A percentile compares a stretch with the other conserved stretches of the same genome.
Evolutionary conservation across 2,888 invertebrate genomes (phyloP).

Genomic region (Oscheius sp.): DNA sequence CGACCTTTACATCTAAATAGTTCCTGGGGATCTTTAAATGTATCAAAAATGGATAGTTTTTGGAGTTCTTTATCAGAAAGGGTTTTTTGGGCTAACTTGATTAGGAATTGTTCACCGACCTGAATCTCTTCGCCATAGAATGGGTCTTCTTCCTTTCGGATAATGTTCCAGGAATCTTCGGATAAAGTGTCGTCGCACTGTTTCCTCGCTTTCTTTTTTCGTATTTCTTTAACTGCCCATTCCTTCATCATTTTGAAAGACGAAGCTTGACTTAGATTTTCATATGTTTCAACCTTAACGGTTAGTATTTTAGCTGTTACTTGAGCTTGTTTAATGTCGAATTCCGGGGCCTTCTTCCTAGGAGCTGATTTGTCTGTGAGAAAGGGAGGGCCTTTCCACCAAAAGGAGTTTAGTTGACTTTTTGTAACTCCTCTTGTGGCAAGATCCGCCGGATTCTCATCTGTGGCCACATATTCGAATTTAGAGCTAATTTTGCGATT

Average conservation of each 20-base stretch:
- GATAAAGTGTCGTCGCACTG: background rate
- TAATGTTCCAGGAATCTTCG: background rate
- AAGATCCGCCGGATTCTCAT: conserved; percentile 64
- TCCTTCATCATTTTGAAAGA: background rate
- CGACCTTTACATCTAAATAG: background rate
- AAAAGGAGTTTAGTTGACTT: background rate
- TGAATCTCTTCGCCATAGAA: background rate
- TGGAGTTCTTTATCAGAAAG: background rate
- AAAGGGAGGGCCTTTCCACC: conserved; percentile 15
- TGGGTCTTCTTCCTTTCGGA: background rate
- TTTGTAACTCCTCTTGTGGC: conserved; percentile 46
- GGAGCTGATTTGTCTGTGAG: background rate
- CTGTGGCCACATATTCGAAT: conserved; percentile 55
- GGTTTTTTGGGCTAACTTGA: background rate
- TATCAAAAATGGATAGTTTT: background rate
- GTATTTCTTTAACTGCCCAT: background rate
- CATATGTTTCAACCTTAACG: no score
- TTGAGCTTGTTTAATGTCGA: background rate
- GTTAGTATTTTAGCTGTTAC: background rate
- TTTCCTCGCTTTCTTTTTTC: background rate
- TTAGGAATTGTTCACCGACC: background rate
- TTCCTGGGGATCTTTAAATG: background rate
- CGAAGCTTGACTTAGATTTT: background rate
- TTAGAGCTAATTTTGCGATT: background rate
- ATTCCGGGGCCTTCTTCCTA: background rate